phyloP scores from a whole-genome alignment of 2,113 vertebrate species.

The Poeciliopsis turrubarensis region DNA sequence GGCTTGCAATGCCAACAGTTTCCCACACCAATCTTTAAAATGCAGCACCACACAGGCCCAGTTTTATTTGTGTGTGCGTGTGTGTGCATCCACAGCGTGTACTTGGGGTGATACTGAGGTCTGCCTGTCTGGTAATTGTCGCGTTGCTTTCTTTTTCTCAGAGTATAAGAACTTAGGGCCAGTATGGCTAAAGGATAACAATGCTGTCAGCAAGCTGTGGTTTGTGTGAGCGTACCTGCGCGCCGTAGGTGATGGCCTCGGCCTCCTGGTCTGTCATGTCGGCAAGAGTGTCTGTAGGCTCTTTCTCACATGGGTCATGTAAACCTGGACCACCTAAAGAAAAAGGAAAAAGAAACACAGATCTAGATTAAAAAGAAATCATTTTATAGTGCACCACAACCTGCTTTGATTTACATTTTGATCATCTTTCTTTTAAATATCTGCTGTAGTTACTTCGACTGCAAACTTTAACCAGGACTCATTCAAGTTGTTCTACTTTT shows the following conservation, averaged over 20 bases:
- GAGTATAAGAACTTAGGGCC: constrained; percentile 44
- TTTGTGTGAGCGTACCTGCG: constrained; percentile 85
- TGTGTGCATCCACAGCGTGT: background rate
- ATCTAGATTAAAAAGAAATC: constrained; percentile 1
- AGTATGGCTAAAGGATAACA: constrained; percentile 53
- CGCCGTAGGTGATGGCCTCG: constrained; percentile 93
- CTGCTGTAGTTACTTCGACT: background rate
- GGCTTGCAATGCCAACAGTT: constrained; percentile 58
- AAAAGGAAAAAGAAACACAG: constrained; percentile 25
- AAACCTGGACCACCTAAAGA: constrained; percentile 91
- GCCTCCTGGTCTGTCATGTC: constrained; percentile 91
- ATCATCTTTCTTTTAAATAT: background rate
- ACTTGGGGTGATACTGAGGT: constrained; percentile 21
- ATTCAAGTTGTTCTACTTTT: background rate
- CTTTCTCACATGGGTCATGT: constrained; percentile 96
- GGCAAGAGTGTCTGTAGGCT: constrained; percentile 90
- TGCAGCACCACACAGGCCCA: constrained; percentile 23
- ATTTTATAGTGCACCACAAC: background rate
- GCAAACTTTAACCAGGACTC: background rate
- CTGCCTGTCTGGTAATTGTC: constrained; percentile 48
- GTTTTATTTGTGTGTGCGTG: constrained; percentile 3
- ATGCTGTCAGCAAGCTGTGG: constrained; percentile 28
- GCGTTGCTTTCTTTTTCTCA: constrained; percentile 40
- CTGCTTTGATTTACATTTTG: too few relatives aligned
- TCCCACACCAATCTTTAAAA: constrained; percentile 71